Evolutionary conservation across 1,140 invertebrate species (phyloP).

Genomic region (Brachionus calyciflorus): DNA sequence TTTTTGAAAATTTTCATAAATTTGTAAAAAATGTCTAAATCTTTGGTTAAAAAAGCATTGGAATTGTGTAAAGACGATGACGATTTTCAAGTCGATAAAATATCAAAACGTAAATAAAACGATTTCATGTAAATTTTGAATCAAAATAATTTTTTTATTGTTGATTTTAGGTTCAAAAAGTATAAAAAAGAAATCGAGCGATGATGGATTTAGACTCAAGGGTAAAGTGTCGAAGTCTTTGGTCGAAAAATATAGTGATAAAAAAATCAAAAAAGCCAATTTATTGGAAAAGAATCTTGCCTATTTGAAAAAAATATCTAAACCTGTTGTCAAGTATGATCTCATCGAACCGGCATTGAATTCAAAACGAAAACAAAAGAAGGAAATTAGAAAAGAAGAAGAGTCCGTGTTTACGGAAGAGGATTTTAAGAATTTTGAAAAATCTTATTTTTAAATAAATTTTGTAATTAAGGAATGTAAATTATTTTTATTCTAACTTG

Average conservation of each 20-base stretch:
- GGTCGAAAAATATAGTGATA: slow-evolving; percentile 14
- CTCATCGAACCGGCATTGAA: not conserved
- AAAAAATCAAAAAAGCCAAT: not conserved
- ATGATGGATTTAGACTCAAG: not conserved
- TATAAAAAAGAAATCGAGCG: not conserved
- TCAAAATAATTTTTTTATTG: not conserved
- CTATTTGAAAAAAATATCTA: slow-evolving; percentile 32
- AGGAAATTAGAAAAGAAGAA: not conserved
- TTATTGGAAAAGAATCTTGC: not conserved
- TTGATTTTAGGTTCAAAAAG: not conserved
- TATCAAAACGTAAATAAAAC: not conserved
- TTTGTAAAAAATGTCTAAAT: slow-evolving; percentile 27
- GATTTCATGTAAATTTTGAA: not conserved
- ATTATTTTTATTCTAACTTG: too few species aligned
- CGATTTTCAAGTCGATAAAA: not conserved
- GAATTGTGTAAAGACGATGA: slow-evolving; percentile 21
- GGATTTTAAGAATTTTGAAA: slow-evolving; percentile 47
- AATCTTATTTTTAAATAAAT: slow-evolving; percentile 40
- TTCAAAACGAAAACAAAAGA: not conserved
- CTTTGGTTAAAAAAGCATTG: slow-evolving; percentile 42
- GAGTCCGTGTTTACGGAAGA: slow-evolving; percentile 34
- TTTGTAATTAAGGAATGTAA: too few species aligned
- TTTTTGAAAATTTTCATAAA: not conserved
- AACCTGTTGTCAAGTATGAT: slow-evolving; percentile 34
- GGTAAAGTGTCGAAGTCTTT: not conserved